Base-by-base conservation (phyloP, 2,888 invertebrate species). In the Cremastinae sp. region DNA sequence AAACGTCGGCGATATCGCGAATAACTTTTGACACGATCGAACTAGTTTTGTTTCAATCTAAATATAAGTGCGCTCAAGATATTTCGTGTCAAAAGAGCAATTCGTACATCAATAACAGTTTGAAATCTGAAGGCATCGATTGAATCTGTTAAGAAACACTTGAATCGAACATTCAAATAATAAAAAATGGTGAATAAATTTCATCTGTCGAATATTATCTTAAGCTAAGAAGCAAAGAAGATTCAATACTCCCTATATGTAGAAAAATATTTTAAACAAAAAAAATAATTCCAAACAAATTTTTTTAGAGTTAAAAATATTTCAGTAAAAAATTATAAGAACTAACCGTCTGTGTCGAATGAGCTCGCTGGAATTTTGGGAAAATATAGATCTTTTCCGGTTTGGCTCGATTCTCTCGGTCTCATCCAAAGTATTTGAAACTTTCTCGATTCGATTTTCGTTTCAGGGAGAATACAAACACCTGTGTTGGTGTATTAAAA, bases 1-100 rank as follows among this genome's bases (percentile, higher is more conserved):
- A 43, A 68, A 71, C 59, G 68, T 64, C 68, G 74, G 64, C 61
- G 78, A 79, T 79, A 77, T 77, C 79, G 65, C 77, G 79, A 45
- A 77, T 64, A 53, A 41, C 55, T 65, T 70, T 70, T 70, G 59
- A 65, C 74, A 65, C 69, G 65, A 65, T 55, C 41, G 35, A 59
- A 59, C 58, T 70, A 70, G 61, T 70, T 49, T 61, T 39, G 51
- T 47, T 65, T 20, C 45, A 20, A 53, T 59, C 39, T 55, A 37
- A 18, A n/a, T 49, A 55, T 14, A 37, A 28, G 12, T 37, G n/a
- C 18, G 39, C 14, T 10, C 12, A 28, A 37, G 28, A 3, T 22
- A 51, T 51, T 51, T 14, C 51, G 51, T 51, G 22, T 22, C 51
- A 51, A 51, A 51, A 22, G 10, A 51, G 22, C 22, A 9, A 5